A percentile compares a stretch with the other conserved stretches of the same genome.
phyloP scores from a whole-genome alignment of 2,797 vertebrate genomes.

The Anas flavirostris region DNA sequence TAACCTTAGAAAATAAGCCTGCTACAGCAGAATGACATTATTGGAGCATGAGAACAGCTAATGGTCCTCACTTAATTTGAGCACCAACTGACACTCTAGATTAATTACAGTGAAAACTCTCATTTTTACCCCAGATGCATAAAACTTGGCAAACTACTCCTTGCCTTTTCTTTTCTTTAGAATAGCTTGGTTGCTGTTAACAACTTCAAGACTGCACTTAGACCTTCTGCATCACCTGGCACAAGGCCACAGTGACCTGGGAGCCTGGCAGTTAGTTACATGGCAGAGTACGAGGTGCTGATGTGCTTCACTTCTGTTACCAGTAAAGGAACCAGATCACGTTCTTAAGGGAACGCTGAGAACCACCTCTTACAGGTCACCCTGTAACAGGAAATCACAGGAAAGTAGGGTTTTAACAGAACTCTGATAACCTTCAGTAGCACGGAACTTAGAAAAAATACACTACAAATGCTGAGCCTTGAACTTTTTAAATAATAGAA shows the following conservation, averaged over 20 bases:
- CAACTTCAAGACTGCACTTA: neutral
- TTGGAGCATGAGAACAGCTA: slow-evolving; percentile 42
- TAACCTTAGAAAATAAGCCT: slow-evolving; percentile 52
- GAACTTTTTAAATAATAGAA: neutral
- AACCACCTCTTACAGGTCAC: neutral
- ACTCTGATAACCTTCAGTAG: neutral
- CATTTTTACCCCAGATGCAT: neutral
- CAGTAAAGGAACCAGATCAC: neutral
- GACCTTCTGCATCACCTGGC: neutral
- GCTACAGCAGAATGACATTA: slow-evolving; percentile 34
- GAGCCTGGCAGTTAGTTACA: neutral
- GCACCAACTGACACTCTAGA: neutral
- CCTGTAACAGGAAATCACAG: neutral
- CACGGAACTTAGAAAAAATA: slow-evolving; percentile 2
- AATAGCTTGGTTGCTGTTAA: neutral
- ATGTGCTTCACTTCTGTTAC: neutral
- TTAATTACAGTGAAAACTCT: slow-evolving; percentile 26
- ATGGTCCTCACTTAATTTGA: slow-evolving; percentile 28
- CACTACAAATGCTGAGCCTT: neutral
- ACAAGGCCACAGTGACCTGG: neutral
- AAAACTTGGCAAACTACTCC: neutral
- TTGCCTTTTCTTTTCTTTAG: too few relatives aligned
- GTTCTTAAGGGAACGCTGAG: neutral
- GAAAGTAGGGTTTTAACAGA: neutral
- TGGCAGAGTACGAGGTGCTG: neutral